These are phyloP conservation scores for Aegithalos caudatus DNA, from an alignment of 2,113 vertebrate species.

Conservation along the genomic window DNA sequence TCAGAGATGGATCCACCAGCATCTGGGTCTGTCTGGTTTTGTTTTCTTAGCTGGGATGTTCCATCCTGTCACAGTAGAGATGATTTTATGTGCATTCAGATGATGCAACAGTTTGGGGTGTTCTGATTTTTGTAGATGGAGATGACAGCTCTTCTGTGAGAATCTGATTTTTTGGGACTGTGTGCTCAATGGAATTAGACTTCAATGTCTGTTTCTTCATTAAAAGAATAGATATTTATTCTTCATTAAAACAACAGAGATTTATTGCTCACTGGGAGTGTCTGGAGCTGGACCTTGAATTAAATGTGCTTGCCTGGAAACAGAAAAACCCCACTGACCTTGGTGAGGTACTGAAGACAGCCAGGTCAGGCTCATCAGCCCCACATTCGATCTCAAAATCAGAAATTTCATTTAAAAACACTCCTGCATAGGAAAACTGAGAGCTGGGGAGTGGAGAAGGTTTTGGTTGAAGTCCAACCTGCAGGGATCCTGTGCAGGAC, in stretches of 20 bases:
- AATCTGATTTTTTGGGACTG: not conserved
- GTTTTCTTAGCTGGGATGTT: not conserved
- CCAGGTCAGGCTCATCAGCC: not conserved
- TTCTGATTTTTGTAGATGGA: not conserved
- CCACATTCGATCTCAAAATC: not conserved
- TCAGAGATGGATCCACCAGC: not conserved
- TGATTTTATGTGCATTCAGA: not conserved
- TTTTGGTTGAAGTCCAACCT: not conserved
- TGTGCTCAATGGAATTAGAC: not conserved
- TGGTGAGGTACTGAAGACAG: not conserved
- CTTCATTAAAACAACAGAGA: not conserved
- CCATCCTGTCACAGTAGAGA: fast-evolving
- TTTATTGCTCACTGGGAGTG: not conserved
- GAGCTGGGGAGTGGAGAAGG: not conserved
- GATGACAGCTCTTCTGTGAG: not conserved
- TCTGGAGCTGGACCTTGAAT: not conserved
- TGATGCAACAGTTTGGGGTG: not conserved
- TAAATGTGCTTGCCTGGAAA: not conserved
- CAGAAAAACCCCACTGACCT: not conserved
- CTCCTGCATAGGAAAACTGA: not conserved
- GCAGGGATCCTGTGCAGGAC: not conserved
- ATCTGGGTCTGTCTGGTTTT: not conserved
- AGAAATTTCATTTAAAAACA: not conserved
- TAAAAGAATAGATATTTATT: not conserved
- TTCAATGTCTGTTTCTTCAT: not conserved